phyloP scores from a whole-genome alignment of 2,888 invertebrate genomes.

The Cerceris ruficornis region DNA sequence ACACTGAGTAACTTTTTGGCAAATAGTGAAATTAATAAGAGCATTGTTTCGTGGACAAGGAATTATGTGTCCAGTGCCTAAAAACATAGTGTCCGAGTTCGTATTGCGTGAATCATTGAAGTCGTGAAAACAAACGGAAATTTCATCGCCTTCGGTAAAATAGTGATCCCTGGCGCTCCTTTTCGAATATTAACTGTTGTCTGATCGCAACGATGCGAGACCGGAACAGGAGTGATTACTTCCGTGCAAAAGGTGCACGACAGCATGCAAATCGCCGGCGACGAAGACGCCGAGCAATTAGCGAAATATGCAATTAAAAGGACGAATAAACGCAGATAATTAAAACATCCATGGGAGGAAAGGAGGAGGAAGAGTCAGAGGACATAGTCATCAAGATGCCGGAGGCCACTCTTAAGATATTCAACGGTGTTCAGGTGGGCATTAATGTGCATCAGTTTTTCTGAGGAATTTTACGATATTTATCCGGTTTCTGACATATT shows the following conservation, averaged over 20 bases:
- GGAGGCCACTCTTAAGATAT: constrained; percentile 69
- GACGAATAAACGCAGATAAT: constrained; percentile 41
- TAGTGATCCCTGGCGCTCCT: not conserved
- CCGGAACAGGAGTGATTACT: constrained; percentile 34
- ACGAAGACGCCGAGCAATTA: constrained; percentile 49
- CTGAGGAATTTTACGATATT: constrained; percentile 1
- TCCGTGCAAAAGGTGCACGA: constrained; percentile 27
- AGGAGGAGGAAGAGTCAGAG: constrained; percentile 40
- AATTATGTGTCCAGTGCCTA: too few relatives aligned
- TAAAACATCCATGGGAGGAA: constrained; percentile 41
- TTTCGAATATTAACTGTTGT: not conserved
- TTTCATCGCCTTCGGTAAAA: too few relatives aligned
- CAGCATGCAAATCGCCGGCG: constrained; percentile 29
- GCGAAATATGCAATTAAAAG: constrained; percentile 46
- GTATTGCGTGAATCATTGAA: too few relatives aligned
- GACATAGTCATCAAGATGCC: constrained; percentile 64
- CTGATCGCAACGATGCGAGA: constrained; percentile 27
- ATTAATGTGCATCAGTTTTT: constrained; percentile 5
- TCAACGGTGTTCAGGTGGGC: constrained; percentile 70
- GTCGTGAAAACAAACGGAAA: too few relatives aligned
- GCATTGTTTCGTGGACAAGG: too few relatives aligned
- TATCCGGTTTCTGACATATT: not conserved
- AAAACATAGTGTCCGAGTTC: too few relatives aligned
- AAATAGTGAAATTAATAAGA: too few relatives aligned
- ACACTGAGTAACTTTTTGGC: too few relatives aligned